These are phyloP conservation scores for Sterna hirundo DNA, from an alignment of 2,113 vertebrate genomes.

Conservation along the genomic window DNA sequence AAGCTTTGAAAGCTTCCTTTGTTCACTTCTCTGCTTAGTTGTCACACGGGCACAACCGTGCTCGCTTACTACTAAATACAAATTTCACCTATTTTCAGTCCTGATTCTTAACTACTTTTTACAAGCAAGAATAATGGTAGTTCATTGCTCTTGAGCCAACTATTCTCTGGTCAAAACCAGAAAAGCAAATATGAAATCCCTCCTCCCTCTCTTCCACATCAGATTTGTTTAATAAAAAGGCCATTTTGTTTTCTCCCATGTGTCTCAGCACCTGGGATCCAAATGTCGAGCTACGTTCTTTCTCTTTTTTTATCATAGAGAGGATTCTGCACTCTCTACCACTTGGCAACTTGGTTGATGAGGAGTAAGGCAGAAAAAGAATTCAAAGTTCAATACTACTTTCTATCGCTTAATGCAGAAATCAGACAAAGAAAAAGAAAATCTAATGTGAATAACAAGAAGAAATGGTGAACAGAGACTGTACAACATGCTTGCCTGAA, in stretches of 20 bases:
- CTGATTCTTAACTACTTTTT: background rate
- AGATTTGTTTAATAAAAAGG: background rate
- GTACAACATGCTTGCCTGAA: background rate
- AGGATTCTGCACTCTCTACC: background rate
- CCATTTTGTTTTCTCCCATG: background rate
- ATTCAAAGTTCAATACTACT: background rate
- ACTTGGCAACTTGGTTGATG: background rate
- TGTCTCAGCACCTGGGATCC: background rate
- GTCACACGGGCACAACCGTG: background rate
- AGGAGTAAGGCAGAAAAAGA: background rate
- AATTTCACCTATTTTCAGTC: background rate
- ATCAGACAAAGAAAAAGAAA: background rate
- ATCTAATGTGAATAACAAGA: background rate
- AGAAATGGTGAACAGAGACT: background rate
- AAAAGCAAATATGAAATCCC: background rate
- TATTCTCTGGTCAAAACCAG: background rate
- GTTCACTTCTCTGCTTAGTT: background rate
- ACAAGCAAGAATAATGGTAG: background rate
- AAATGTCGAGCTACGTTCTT: background rate
- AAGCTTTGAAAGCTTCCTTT: background rate
- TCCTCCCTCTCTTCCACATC: background rate
- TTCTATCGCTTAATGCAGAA: background rate
- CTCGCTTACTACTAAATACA: background rate
- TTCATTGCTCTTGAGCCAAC: background rate
- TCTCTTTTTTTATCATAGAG: background rate